phyloP scores from a whole-genome alignment of 2,888 invertebrate species.

The Ennomos quercinarius region DNA sequence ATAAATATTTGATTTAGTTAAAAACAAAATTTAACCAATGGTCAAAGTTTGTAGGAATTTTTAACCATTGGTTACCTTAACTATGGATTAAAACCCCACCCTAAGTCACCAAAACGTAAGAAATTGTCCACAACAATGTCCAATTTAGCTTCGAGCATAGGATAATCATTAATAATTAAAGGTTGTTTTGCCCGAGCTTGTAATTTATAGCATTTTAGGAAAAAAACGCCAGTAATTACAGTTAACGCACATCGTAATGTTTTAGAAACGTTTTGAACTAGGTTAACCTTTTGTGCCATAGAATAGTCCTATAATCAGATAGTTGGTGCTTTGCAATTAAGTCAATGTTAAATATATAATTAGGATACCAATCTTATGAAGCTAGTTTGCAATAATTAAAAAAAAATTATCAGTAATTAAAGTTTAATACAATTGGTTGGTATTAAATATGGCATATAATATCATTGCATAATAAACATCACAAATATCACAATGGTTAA shows the following conservation, averaged over 20 bases:
- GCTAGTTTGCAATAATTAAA: too few species aligned
- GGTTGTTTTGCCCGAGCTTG: constrained; percentile 81
- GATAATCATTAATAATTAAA: constrained; percentile 42
- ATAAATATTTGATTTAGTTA: too few species aligned
- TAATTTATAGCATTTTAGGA: constrained; percentile 64
- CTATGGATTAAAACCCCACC: too few species aligned
- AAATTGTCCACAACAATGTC: constrained; percentile 37
- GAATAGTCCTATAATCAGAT: constrained; percentile 15
- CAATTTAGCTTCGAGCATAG: constrained; percentile 43
- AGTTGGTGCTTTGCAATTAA: constrained; percentile 44
- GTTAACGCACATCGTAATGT: constrained; percentile 51
- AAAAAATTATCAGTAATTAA: too few species aligned
- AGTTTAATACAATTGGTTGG: too few species aligned
- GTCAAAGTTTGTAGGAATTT: too few species aligned
- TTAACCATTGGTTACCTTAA: too few species aligned
- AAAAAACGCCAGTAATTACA: constrained; percentile 50
- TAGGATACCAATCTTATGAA: too few species aligned
- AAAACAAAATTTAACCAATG: too few species aligned
- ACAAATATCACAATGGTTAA: too few species aligned
- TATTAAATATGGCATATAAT: neutral
- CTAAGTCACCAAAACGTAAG: constrained; percentile 15
- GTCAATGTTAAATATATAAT: constrained; percentile 26
- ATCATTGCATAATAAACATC: too few species aligned
- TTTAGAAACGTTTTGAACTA: constrained; percentile 37
- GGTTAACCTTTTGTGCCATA: constrained; percentile 36